A percentile compares a stretch with the other conserved stretches of the same genome.
Evolutionary conservation across 2,113 vertebrate species (phyloP).

Genomic region (Chaenocephalus aceratus): DNA sequence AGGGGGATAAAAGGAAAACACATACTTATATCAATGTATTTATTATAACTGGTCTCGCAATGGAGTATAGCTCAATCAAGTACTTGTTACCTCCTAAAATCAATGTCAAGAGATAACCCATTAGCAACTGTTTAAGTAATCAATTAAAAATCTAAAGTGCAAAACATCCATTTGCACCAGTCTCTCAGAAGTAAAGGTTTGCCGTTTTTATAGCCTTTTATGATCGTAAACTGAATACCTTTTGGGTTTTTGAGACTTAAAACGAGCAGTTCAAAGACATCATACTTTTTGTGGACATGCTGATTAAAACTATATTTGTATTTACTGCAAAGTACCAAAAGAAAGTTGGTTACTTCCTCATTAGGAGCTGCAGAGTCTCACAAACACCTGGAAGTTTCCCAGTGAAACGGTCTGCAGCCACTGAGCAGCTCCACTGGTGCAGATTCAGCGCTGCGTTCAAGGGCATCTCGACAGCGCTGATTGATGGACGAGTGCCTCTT

Average conservation of each 20-base stretch:
- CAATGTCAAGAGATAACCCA: too few species aligned
- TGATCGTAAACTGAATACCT: too few species aligned
- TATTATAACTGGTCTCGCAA: not conserved
- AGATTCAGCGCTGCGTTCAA: constrained; percentile 62
- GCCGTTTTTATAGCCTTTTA: too few species aligned
- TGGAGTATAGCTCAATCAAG: not conserved
- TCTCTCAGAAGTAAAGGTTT: too few species aligned
- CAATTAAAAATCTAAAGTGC: too few species aligned
- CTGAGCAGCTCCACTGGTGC: constrained; percentile 61
- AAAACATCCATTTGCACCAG: too few species aligned
- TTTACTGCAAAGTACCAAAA: constrained; percentile 19
- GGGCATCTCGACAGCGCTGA: constrained; percentile 63
- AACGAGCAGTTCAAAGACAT: too few species aligned
- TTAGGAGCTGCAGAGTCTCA: not conserved
- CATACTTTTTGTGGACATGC: not conserved
- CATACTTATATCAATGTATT: not conserved
- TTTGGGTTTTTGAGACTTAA: too few species aligned
- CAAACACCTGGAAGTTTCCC: constrained; percentile 38
- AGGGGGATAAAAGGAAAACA: too few species aligned
- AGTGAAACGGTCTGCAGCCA: constrained; percentile 53
- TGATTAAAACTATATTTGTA: constrained; percentile 16
- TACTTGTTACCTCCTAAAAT: not conserved
- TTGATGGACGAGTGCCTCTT: constrained; percentile 51
- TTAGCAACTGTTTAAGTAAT: too few species aligned
- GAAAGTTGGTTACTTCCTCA: constrained; percentile 21